These are phyloP conservation scores for Bombus pyrosoma DNA, from an alignment of 1,140 invertebrate species.

Conservation along the genomic window DNA sequence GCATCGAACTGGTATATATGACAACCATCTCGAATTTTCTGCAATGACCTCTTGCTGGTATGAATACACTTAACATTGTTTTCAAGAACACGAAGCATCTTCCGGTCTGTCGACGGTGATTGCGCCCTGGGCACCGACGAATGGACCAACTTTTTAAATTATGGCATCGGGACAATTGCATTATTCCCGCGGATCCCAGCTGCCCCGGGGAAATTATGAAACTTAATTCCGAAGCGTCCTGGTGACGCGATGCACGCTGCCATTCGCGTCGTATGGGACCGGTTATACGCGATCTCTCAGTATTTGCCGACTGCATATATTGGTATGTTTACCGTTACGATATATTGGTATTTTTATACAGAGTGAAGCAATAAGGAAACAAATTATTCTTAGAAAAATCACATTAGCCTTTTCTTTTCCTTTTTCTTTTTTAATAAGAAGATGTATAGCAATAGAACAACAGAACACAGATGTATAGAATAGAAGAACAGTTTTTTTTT, in stretches of 20 bases:
- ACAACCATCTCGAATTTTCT: too few relatives aligned
- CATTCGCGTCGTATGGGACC: neutral
- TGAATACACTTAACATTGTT: neutral
- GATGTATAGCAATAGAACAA: too few relatives aligned
- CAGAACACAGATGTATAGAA: too few relatives aligned
- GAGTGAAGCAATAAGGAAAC: too few relatives aligned
- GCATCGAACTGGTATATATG: neutral
- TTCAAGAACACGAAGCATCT: neutral
- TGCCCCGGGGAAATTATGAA: conserved; percentile 73
- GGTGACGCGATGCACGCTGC: conserved; percentile 7
- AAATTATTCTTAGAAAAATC: too few relatives aligned
- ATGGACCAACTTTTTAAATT: conserved; percentile 78
- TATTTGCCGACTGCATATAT: neutral
- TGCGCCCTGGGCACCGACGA: conserved; percentile 71
- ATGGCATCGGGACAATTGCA: conserved; percentile 73
- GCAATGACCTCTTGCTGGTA: neutral
- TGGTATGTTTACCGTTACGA: too few relatives aligned
- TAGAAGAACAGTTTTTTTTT: too few relatives aligned
- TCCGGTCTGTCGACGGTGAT: conserved; percentile 59
- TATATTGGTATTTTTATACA: too few relatives aligned
- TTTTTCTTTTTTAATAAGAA: too few relatives aligned
- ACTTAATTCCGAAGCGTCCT: conserved; percentile 71
- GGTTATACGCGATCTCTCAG: neutral
- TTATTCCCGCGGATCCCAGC: conserved; percentile 67
- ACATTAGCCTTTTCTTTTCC: too few relatives aligned